phyloP scores from a whole-genome alignment of 2,888 invertebrate species.

The Drosophila mimica region DNA sequence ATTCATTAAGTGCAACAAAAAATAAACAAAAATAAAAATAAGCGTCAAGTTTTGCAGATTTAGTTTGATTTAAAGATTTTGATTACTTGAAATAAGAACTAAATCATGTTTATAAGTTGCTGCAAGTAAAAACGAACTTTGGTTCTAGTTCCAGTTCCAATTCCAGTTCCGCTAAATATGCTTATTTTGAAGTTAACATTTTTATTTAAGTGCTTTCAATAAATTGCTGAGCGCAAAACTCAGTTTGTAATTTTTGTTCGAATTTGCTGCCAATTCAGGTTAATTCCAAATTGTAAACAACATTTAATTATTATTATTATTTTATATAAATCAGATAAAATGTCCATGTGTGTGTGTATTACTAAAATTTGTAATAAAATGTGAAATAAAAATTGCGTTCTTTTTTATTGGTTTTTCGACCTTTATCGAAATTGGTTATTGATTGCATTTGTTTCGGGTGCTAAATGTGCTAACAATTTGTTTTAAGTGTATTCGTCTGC shows the following conservation, averaged over 20 bases:
- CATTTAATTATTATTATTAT: background rate
- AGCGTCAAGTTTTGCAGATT: background rate
- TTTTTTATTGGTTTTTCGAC: background rate
- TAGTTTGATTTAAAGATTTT: background rate
- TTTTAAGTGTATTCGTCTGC: background rate
- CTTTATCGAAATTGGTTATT: background rate
- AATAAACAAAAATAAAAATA: background rate
- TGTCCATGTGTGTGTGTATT: background rate
- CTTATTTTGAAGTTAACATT: no score
- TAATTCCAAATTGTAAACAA: background rate
- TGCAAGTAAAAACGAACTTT: no score
- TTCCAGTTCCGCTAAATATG: background rate
- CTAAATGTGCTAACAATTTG: background rate
- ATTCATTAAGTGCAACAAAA: background rate
- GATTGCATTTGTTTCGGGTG: background rate
- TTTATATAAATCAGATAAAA: background rate
- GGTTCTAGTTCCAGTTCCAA: constrained; percentile 1
- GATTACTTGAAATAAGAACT: background rate
- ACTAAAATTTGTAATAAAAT: constrained; percentile 3
- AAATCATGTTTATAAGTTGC: background rate
- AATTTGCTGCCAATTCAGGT: constrained; percentile 12
- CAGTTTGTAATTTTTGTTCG: background rate
- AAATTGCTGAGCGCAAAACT: background rate
- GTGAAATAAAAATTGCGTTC: background rate
- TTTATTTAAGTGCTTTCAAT: constrained; percentile 13